Evolutionary conservation across 2,113 vertebrate species (phyloP), one percentile per base, ranked within the genome.

Genomic region (Corvus moneduloides): DNA sequence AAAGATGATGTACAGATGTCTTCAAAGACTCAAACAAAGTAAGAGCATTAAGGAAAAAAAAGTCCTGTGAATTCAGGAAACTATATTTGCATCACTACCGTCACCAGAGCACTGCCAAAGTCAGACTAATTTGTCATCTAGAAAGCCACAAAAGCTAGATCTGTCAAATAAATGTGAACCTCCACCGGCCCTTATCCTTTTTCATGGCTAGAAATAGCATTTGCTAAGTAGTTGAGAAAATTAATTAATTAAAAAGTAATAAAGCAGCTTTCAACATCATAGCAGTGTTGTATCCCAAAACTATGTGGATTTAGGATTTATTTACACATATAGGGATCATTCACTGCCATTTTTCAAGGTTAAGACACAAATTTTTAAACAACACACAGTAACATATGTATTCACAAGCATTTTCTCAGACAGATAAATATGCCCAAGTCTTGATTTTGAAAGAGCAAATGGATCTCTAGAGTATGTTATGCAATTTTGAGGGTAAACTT

Each of bases 71-170:
- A 77, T 80, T 89, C 75, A 74, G 63, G 55, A 90, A 90, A 92
- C 37, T 83, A 22, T 66, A 86, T 84, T 86, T 94, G 56, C 35
- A 84, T 84, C 73, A 30, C 37, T 74, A 32, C 16, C 61, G 89
- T 80, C 0, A 0, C 72, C 88, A 90, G 48, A 90, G 30, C 30
- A 19, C 79, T 90, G 68, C 63, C 33, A 20, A 90, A 96, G 75
- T 89, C 80, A 74, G 79, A 90, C 64, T 63, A 86, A 95, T 95
- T 92, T 77, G 27, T 93, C 81, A 84, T 82, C 62, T 67, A 52
- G 44, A 84, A 84, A 93, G 43, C 44, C 35, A 75, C 35, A 68
- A 89, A 63, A 84, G 7, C 30, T 69, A 58, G 51, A 66, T 71
- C 68, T 91, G 89, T 71, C 84, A 91, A 93, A 75, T 51, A 89